phyloP scores from a whole-genome alignment of 2,888 invertebrate genomes.

The Lomographa bimaculata region DNA sequence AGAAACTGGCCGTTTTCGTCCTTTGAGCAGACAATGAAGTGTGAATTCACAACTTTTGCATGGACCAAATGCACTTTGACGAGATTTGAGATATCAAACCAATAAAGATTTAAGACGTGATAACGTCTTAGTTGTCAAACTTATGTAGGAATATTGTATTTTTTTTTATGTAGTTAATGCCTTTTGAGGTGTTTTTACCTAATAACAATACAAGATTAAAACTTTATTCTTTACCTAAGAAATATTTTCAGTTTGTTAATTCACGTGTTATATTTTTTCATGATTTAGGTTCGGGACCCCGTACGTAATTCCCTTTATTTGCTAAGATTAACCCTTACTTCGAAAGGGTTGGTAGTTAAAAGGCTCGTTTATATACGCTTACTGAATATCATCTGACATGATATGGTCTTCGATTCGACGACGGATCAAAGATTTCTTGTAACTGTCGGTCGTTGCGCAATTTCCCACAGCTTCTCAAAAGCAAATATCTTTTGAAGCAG shows the following conservation, averaged over 20 bases:
- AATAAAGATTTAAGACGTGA: conserved; percentile 36
- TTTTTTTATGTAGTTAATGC: too few relatives aligned
- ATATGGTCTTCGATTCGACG: conserved; percentile 53
- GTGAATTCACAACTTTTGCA: conserved; percentile 66
- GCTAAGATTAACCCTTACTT: conserved; percentile 51
- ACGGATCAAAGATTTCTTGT: conserved; percentile 57
- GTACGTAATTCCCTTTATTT: conserved; percentile 49
- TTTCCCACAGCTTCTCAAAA: conserved; percentile 78
- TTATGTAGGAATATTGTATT: too few relatives aligned
- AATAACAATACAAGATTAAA: too few relatives aligned
- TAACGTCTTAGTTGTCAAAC: conserved; percentile 7
- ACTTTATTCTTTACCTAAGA: too few relatives aligned
- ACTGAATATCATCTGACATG: conserved; percentile 51
- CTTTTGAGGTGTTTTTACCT: too few relatives aligned
- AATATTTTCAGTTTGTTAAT: conserved; percentile 12
- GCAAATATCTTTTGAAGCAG: conserved; percentile 72
- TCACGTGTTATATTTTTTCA: conserved; percentile 12
- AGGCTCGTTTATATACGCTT: conserved; percentile 51
- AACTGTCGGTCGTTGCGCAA: conserved; percentile 69
- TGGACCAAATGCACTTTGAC: conserved; percentile 31
- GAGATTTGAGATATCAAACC: conserved; percentile 42
- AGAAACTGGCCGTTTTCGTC: conserved; percentile 45
- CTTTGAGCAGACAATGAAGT: conserved; percentile 59
- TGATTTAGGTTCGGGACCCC: conserved; percentile 32
- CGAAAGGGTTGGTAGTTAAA: conserved; percentile 59